Evolutionary conservation across 2,888 invertebrate species (phyloP).

Genomic region (Octodonta nipae): DNA sequence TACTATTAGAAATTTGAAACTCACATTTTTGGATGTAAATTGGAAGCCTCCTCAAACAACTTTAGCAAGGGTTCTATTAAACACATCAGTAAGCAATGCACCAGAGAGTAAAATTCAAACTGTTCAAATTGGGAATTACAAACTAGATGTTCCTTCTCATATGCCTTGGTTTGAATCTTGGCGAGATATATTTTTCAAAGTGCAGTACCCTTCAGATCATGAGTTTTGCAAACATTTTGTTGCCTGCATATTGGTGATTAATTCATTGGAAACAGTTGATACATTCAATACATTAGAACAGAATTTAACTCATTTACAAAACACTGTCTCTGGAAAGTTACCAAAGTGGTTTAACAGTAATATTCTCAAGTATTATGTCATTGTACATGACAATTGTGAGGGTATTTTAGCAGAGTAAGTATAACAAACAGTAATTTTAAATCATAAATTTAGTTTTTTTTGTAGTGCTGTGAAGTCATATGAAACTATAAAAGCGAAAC

Average conservation of each 20-base stretch:
- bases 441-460: constrained; percentile 15
- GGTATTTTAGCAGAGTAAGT: constrained; percentile 64
- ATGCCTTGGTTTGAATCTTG: constrained; percentile 94
- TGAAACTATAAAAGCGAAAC: constrained; percentile 73
- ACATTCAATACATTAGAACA: constrained; percentile 69
- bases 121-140: constrained; percentile 34
- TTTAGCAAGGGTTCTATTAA: constrained; percentile 70
- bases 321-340: constrained; percentile 49
- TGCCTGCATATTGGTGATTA: constrained; percentile 66
- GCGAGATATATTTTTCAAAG: constrained; percentile 79
- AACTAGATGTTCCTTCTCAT: constrained; percentile 57
- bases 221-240: constrained; percentile 87
- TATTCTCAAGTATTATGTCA: constrained; percentile 75
- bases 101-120: constrained; percentile 23
- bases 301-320: constrained; percentile 61
- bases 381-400: constrained; percentile 70
- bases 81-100: constrained; percentile 35
- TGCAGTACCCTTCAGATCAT: constrained; percentile 84
- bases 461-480: constrained; percentile 69
- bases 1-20: constrained; percentile 59
- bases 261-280: constrained; percentile 60
- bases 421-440: background rate
- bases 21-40: constrained; percentile 71
- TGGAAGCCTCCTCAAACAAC: constrained; percentile 69
- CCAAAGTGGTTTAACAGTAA: constrained; percentile 74